A percentile compares a stretch with the other conserved stretches of the same genome.
Evolutionary conservation across 2,888 invertebrate species (phyloP).

Genomic region (Drosophila rellima): DNA sequence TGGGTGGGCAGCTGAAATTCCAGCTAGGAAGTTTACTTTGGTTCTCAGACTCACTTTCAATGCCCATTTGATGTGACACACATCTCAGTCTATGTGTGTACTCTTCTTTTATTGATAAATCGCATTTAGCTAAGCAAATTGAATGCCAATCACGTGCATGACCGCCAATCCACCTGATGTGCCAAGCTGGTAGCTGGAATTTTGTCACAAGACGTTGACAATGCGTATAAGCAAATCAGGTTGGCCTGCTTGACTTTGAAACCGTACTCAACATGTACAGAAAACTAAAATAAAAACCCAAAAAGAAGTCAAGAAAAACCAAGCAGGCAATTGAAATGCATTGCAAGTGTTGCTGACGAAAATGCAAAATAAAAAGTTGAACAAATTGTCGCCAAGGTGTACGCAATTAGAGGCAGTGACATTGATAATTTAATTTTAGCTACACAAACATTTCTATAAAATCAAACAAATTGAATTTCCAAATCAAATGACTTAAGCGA

Average conservation of each 20-base stretch:
- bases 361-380: slow-evolving; percentile 67
- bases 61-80: slow-evolving; percentile 62
- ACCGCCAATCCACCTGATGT: slow-evolving; percentile 68
- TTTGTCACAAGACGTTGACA: slow-evolving; percentile 77
- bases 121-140: slow-evolving; percentile 54
- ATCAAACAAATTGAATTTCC: slow-evolving; percentile 22
- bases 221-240: slow-evolving; percentile 53
- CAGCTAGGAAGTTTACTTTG: slow-evolving; percentile 35
- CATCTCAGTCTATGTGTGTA: slow-evolving; percentile 21
- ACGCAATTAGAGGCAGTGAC: slow-evolving; percentile 73
- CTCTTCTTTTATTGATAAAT: slow-evolving; percentile 64
- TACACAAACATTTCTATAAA: slow-evolving; percentile 33
- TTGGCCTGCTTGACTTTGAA: slow-evolving; percentile 71
- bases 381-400: slow-evolving; percentile 53
- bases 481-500: slow-evolving; percentile 41
- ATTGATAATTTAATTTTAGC: slow-evolving; percentile 63
- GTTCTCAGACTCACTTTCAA: slow-evolving; percentile 77
- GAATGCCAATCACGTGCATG: slow-evolving; percentile 76
- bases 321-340: slow-evolving; percentile 74
- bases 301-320: slow-evolving; percentile 63
- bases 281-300: slow-evolving; percentile 23
- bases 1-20: slow-evolving; percentile 23
- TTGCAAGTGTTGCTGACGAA: slow-evolving; percentile 52
- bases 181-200: slow-evolving; percentile 46
- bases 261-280: slow-evolving; percentile 42